Evolutionary conservation across 2,888 invertebrate species (phyloP), one percentile per base, ranked within the genome.

Genomic region (Vanessa cardui): DNA sequence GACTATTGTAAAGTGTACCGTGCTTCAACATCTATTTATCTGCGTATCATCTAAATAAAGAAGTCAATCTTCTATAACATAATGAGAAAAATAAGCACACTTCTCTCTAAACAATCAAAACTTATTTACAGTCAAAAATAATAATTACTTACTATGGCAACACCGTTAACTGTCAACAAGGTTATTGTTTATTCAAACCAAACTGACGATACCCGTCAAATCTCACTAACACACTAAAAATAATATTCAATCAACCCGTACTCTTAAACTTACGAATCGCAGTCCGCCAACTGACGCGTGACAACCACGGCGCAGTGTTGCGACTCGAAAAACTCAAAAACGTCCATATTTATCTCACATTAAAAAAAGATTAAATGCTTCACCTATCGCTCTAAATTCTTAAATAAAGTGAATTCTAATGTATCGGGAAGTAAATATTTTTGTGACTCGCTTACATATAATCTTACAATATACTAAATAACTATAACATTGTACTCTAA

Each of bases 401-500:
- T 88, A 87, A 82, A 86, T 86, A 88, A 84, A 80, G 90, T 91
- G 91, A 89, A 84, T 79, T 83, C 89, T 91, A 90, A 85, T 79
- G 80, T 83, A 33, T 84, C 81, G 85, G 88, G 87, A 90, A 89
- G 91, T 91, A 92, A 92, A 92, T 92, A 92, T 92, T 86, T 87
- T 90, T 92, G 92, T 92, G 92, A 91, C 87, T 90, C 87, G 83
- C 91, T 92, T 92, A 92, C 78, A 18, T 80, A 78, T 89, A 87
- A 78, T 78, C 90, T 90, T 91, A 91, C 82, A 77, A 83, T 87
- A 87, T 87, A 91, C 90, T 91, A 92, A 89, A 90, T 91, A 90
- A 90, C 90, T 90, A 89, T 92, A 92, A 92, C 90, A 92, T 92
- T 92, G 91, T 92, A 92, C 92, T 92, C 92, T 92, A 91, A 91